Conservation (phyloP, 2,888 invertebrate genomes). For the Clitarchus hookeri region DNA sequence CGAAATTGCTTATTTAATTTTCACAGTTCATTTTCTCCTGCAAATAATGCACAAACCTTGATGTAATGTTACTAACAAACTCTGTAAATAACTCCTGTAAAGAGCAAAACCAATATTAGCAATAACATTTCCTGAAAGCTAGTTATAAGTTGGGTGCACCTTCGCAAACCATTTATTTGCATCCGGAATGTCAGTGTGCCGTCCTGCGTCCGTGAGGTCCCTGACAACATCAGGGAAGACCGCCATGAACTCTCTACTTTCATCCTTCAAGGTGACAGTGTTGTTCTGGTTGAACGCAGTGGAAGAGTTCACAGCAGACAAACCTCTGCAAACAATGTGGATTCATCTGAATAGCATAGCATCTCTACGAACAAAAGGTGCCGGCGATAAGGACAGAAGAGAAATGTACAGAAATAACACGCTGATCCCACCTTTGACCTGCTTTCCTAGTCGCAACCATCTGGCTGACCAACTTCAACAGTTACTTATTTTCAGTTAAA, state of each 20-base stretch:
- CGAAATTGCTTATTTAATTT: too few relatives aligned
- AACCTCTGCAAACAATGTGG: slow-evolving; percentile 51
- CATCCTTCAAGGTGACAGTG: slow-evolving; percentile 75
- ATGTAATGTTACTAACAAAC: too few relatives aligned
- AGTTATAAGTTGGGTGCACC: slow-evolving; percentile 49
- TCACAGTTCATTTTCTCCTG: too few relatives aligned
- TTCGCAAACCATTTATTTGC: slow-evolving; percentile 81
- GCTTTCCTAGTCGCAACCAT: too few relatives aligned
- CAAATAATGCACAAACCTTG: too few relatives aligned
- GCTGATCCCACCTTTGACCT: not conserved
- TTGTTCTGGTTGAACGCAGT: slow-evolving; percentile 53
- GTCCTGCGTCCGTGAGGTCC: slow-evolving; percentile 77
- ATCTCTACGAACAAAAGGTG: not conserved
- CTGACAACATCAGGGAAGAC: slow-evolving; percentile 85
- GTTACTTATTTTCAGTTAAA: too few relatives aligned
- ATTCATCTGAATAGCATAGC: not conserved
- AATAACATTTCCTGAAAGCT: too few relatives aligned
- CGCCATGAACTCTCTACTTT: slow-evolving; percentile 85
- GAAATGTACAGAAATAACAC: not conserved
- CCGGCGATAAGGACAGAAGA: not conserved
- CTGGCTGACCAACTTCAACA: too few relatives aligned
- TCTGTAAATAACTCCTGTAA: too few relatives aligned
- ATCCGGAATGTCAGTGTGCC: slow-evolving; percentile 76
- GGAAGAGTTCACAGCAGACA: slow-evolving; percentile 67
- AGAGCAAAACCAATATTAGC: too few relatives aligned